Conservation (phyloP, 2,888 invertebrate species). For the Spisula solida region DNA sequence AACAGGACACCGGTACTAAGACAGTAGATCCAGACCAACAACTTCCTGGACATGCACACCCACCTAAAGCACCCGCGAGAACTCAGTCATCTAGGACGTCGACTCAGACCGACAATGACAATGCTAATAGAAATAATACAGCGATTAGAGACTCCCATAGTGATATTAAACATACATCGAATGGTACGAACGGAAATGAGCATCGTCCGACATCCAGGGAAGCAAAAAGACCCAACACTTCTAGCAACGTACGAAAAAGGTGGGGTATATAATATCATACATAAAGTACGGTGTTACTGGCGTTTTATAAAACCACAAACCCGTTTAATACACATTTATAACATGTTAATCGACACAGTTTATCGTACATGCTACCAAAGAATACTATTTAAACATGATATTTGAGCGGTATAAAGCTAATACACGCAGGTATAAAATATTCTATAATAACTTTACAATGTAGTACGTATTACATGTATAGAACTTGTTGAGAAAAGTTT, state of each 20-base stretch:
- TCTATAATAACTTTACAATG: too few species aligned
- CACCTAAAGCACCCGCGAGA: constrained; percentile 36
- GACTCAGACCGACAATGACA: neutral
- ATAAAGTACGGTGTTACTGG: neutral
- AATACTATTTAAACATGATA: too few species aligned
- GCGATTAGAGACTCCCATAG: neutral
- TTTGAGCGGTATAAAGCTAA: neutral
- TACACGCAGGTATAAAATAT: neutral
- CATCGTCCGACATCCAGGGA: neutral
- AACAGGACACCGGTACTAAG: neutral
- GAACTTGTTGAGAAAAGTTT: neutral
- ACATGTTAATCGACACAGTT: too few species aligned
- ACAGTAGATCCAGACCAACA: neutral
- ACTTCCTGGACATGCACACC: constrained; percentile 46
- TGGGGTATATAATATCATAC: neutral
- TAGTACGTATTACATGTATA: too few species aligned
- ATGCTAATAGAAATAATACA: neutral
- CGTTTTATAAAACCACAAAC: too few species aligned
- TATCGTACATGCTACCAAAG: too few species aligned
- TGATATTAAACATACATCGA: neutral
- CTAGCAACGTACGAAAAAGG: neutral
- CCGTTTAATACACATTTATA: too few species aligned
- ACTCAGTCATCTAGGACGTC: neutral
- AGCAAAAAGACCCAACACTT: neutral
- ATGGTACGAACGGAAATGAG: neutral